phyloP scores from a whole-genome alignment of 1,140 invertebrate species.

The Chymomyza costata region DNA sequence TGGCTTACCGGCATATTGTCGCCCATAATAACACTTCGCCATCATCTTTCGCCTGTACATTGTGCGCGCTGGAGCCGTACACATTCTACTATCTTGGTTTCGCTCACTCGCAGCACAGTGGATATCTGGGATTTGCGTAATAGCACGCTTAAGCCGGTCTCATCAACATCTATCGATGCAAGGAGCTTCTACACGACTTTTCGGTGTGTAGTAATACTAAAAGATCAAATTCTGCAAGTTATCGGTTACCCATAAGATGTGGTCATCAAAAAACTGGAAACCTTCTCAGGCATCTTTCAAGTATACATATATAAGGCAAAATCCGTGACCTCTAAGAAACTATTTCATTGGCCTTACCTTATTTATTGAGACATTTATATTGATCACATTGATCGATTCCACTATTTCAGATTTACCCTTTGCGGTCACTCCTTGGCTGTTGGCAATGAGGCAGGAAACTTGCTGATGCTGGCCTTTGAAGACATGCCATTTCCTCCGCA shows the following conservation, averaged over 20 bases:
- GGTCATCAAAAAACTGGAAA: no score
- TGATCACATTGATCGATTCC: not conserved
- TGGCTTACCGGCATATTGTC: conserved; percentile 83
- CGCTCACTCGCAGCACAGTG: conserved; percentile 82
- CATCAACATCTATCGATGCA: conserved; percentile 71
- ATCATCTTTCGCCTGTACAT: conserved; percentile 78
- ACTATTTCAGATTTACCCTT: conserved; percentile 77
- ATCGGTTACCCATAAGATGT: no score
- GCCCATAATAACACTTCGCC: conserved; percentile 80
- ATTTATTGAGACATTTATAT: no score
- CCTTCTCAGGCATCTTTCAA: no score
- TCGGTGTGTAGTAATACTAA: conserved; percentile 45
- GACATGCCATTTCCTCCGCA: conserved; percentile 82
- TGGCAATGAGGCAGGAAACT: conserved; percentile 79
- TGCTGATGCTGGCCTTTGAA: conserved; percentile 81
- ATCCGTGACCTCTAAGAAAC: no score
- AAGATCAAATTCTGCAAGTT: no score
- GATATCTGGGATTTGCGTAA: conserved; percentile 84
- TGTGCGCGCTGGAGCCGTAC: conserved; percentile 87
- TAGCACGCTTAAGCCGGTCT: conserved; percentile 80
- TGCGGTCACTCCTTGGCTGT: conserved; percentile 82
- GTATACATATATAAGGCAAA: no score
- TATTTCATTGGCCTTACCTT: no score
- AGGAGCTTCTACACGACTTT: conserved; percentile 71
- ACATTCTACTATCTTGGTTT: conserved; percentile 88